phyloP scores from a whole-genome alignment of 2,888 invertebrate species.

The Eumacrocentrus americanus region DNA sequence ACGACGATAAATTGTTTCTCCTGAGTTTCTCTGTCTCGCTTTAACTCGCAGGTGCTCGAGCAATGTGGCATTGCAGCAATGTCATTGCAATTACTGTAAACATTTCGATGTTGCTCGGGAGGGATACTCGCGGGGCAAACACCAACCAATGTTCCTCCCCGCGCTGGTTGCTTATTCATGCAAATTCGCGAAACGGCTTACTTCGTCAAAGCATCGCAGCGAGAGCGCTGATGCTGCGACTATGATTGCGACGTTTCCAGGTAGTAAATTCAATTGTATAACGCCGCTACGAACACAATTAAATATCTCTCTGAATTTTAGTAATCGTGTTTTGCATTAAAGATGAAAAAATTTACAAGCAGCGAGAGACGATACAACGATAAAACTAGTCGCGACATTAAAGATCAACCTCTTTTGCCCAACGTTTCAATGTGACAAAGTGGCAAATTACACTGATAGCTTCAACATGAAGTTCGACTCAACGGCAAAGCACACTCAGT shows the following conservation, averaged over 20 bases:
- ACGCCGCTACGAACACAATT: neutral
- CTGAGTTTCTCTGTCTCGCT: neutral
- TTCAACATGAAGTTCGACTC: neutral
- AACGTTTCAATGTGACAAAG: neutral
- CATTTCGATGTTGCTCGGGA: conserved; percentile 3
- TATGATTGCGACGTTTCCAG: neutral
- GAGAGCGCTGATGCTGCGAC: conserved; percentile 1
- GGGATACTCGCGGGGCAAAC: conserved; percentile 5
- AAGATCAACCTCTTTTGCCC: no score
- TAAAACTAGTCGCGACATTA: no score
- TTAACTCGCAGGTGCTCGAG: neutral
- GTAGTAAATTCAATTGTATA: conserved; percentile 13
- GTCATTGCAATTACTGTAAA: conserved; percentile 17
- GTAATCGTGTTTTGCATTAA: no score
- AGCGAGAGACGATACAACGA: no score
- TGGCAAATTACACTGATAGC: neutral
- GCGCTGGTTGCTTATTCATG: conserved; percentile 19
- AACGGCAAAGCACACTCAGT: neutral
- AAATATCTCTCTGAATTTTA: no score
- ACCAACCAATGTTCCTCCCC: neutral
- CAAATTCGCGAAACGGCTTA: conserved; percentile 17
- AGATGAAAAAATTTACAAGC: no score
- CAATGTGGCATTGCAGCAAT: conserved; percentile 8
- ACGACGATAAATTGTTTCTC: conserved; percentile 24
- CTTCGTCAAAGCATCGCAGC: conserved; percentile 17